These are phyloP conservation scores for Teleiodes luculella DNA, from an alignment of 2,888 invertebrate genomes.

Conservation along the genomic window DNA sequence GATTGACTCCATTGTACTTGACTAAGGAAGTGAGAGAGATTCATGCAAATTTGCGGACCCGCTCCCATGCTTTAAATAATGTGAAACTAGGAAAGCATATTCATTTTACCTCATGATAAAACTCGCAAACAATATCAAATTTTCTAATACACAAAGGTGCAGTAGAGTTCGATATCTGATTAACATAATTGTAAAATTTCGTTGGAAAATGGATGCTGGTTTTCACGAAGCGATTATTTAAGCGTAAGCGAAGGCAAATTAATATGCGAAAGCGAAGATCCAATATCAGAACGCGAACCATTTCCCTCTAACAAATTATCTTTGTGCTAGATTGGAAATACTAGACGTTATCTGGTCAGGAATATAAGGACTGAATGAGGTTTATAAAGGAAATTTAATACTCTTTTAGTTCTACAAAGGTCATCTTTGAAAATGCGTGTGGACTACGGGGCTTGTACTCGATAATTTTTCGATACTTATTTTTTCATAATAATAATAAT, in stretches of 20 bases:
- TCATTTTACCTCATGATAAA: background rate
- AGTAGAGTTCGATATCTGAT: no score
- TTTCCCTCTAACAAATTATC: background rate
- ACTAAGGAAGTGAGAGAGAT: conserved; percentile 16
- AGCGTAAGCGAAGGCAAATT: conserved; percentile 15
- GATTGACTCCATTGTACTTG: conserved; percentile 18
- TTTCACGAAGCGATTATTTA: conserved; percentile 6
- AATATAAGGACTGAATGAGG: background rate
- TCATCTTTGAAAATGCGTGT: no score
- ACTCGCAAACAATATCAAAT: background rate
- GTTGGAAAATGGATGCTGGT: no score
- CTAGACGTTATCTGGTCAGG: background rate
- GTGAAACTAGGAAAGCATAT: background rate
- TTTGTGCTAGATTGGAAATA: no score
- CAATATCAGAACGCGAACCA: background rate
- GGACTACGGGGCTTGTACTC: no score
- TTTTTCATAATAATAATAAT: no score
- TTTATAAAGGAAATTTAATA: no score
- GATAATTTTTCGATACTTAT: no score
- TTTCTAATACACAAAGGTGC: no score
- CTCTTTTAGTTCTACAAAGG: no score
- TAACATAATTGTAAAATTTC: no score
- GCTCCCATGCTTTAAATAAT: background rate
- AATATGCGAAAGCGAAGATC: conserved; percentile 14
- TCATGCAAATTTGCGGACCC: conserved; percentile 4